These are phyloP conservation scores for Anaspis maculata DNA, from an alignment of 2,888 invertebrate species.

Conservation along the genomic window DNA sequence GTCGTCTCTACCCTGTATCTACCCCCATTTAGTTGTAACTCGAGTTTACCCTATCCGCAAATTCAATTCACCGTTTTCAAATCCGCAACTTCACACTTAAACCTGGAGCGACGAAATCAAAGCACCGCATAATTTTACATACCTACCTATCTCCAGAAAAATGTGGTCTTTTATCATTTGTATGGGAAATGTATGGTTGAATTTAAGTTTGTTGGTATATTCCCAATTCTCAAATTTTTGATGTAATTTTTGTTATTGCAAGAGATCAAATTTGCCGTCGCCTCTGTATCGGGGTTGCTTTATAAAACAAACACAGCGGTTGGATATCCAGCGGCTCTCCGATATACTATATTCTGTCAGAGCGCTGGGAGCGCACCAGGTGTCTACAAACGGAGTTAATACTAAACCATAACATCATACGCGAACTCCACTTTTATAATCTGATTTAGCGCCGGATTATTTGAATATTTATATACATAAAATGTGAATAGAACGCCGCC, in stretches of 20 bases:
- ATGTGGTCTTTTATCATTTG: no score
- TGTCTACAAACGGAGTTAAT: slow-evolving; percentile 33
- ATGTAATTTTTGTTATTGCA: no score
- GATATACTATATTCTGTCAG: slow-evolving; percentile 4
- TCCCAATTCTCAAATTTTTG: no score
- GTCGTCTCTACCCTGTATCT: slow-evolving; percentile 19
- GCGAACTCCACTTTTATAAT: slow-evolving; percentile 41
- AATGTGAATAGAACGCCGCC: slow-evolving; percentile 33
- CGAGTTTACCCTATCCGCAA: slow-evolving; percentile 23
- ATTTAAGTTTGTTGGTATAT: no score
- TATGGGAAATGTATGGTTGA: no score
- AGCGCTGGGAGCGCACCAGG: slow-evolving; percentile 31
- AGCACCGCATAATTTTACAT: not conserved
- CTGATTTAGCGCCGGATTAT: slow-evolving; percentile 39
- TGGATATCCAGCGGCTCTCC: slow-evolving; percentile 10
- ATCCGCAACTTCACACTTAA: slow-evolving; percentile 9
- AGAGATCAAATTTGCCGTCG: not conserved
- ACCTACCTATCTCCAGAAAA: no score
- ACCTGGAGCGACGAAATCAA: not conserved
- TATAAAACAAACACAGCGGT: slow-evolving; percentile 17
- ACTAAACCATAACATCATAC: slow-evolving; percentile 42
- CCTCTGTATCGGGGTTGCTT: slow-evolving; percentile 12
- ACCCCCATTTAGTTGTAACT: slow-evolving; percentile 18
- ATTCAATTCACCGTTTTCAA: slow-evolving; percentile 20
- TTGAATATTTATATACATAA: slow-evolving; percentile 43